These are phyloP conservation scores for Villa cingulata DNA, from an alignment of 2,888 invertebrate genomes.

Conservation along the genomic window DNA sequence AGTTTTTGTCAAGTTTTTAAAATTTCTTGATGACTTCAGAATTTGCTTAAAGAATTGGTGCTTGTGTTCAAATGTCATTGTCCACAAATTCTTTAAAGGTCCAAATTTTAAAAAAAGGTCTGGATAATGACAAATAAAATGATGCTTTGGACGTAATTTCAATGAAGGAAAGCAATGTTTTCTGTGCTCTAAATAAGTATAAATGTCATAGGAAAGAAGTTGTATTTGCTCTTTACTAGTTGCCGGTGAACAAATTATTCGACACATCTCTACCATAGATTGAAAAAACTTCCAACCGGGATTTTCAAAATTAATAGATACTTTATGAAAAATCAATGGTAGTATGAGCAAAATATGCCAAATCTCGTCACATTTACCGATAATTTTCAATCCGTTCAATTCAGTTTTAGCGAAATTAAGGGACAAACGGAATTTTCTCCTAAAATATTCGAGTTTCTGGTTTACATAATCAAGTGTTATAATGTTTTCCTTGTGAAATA, in stretches of 20 bases:
- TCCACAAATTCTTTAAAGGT: slow-evolving; percentile 12
- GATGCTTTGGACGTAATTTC: slow-evolving; percentile 13
- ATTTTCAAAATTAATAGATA: neutral
- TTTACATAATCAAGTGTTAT: slow-evolving; percentile 2
- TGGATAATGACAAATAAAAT: slow-evolving; percentile 13
- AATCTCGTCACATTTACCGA: slow-evolving; percentile 7
- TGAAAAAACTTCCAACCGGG: neutral
- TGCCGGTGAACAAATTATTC: neutral
- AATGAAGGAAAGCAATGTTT: slow-evolving; percentile 7
- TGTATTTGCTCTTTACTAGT: neutral
- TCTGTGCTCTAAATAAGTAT: slow-evolving; percentile 1
- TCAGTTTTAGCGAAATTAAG: slow-evolving; percentile 4
- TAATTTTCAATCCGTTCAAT: slow-evolving; percentile 1
- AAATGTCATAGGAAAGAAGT: neutral
- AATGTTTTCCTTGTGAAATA: slow-evolving; percentile 8
- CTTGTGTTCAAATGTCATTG: slow-evolving; percentile 19
- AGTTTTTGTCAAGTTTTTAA: slow-evolving; percentile 11
- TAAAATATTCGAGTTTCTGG: neutral
- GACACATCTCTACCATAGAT: slow-evolving; percentile 2
- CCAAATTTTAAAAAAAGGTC: slow-evolving; percentile 9
- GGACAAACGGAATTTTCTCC: slow-evolving; percentile 1
- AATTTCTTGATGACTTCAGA: slow-evolving; percentile 14
- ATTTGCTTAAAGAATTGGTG: slow-evolving; percentile 18
- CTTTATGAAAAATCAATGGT: neutral
- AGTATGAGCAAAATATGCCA: neutral